phyloP scores from a whole-genome alignment of 2,888 invertebrate genomes.

The Cheilosia scutellata region DNA sequence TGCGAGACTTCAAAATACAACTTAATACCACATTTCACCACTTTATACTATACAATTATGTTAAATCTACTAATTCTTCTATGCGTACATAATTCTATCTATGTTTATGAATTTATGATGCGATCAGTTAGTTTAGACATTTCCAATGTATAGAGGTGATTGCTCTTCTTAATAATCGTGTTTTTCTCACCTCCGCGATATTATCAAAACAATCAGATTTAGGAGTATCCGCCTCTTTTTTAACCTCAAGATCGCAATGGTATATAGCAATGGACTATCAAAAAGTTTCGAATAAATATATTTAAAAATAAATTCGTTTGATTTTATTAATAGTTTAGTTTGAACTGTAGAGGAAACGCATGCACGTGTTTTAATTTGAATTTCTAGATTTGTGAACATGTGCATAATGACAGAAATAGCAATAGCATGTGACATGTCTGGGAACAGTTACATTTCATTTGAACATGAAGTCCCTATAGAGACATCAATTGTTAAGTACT shows the following conservation, averaged over 20 bases:
- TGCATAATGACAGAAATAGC: neutral
- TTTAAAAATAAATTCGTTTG: slow-evolving; percentile 5
- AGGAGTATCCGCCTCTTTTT: neutral
- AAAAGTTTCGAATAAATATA: slow-evolving; percentile 1
- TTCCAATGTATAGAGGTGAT: no score
- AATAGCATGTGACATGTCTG: no score
- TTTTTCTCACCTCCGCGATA: neutral
- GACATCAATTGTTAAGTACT: no score
- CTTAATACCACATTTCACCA: no score
- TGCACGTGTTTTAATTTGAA: neutral
- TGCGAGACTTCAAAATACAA: neutral
- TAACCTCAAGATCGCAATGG: neutral
- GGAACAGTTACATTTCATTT: no score
- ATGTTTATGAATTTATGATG: no score
- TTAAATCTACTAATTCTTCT: no score
- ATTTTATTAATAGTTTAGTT: slow-evolving; percentile 9
- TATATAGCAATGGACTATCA: neutral
- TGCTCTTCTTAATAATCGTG: no score
- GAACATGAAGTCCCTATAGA: no score
- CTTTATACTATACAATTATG: no score
- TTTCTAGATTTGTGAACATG: slow-evolving; percentile 10
- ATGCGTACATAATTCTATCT: no score
- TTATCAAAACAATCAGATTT: slow-evolving; percentile 9
- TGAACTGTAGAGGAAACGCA: neutral
- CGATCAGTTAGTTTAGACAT: no score